A percentile compares a stretch with the other conserved stretches of the same genome.
These are phyloP conservation scores for Leptogaster cylindrica DNA, from an alignment of 2,888 invertebrate species.

Conservation along the genomic window DNA sequence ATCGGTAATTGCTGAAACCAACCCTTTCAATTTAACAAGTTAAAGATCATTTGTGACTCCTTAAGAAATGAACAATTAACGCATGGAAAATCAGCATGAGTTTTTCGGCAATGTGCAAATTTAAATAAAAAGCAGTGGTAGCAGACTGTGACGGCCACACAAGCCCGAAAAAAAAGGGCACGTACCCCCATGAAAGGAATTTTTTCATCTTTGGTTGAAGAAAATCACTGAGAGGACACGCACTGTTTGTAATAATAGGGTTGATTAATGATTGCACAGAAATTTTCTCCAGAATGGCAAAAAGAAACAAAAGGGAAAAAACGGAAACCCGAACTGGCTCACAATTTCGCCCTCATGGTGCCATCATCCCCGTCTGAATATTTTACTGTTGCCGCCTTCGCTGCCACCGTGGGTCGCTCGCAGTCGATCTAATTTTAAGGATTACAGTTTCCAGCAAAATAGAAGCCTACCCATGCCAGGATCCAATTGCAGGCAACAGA, in stretches of 20 bases:
- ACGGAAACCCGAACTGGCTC: slow-evolving; percentile 17
- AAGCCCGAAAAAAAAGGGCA: slow-evolving; percentile 29
- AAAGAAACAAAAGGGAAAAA: slow-evolving; percentile 8
- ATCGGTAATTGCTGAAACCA: too few relatives aligned
- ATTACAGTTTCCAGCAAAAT: slow-evolving; percentile 16
- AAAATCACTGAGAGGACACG: slow-evolving; percentile 24
- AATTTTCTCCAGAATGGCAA: slow-evolving; percentile 23
- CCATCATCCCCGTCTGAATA: slow-evolving; percentile 9
- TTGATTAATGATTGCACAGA: slow-evolving; percentile 29
- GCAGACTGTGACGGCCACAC: slow-evolving; percentile 8
- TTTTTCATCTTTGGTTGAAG: slow-evolving; percentile 7
- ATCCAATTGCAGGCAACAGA: neutral
- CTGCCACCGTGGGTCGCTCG: neutral
- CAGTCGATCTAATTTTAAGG: slow-evolving; percentile 11
- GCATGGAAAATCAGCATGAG: neutral
- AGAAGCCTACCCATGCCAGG: slow-evolving; percentile 8
- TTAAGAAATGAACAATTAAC: slow-evolving; percentile 8
- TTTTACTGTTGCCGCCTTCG: slow-evolving; percentile 18
- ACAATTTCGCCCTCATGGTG: slow-evolving; percentile 14
- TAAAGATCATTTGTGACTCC: neutral
- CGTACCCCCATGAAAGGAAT: slow-evolving; percentile 12
- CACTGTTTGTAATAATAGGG: slow-evolving; percentile 35
- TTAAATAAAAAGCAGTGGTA: neutral
- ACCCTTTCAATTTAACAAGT: neutral
- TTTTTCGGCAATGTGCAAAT: slow-evolving; percentile 4